Conservation (phyloP, 2,797 vertebrate genomes). For the Eospalax fontanierii region DNA sequence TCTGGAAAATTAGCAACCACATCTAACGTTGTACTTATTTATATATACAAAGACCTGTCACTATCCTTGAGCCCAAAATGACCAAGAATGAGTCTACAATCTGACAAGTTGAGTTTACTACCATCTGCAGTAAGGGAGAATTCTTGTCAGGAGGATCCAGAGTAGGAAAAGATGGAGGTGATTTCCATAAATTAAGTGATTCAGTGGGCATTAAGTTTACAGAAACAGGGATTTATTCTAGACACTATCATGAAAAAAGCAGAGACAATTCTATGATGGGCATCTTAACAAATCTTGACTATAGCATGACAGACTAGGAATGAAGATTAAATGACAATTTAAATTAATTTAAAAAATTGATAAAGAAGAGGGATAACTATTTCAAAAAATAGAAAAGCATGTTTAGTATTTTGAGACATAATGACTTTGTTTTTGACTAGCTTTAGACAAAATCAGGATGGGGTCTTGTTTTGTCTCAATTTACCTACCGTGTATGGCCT, state of each 20-base stretch:
- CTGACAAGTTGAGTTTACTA: background rate
- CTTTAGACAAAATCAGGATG: conserved; percentile 1
- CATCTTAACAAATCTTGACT: conserved; percentile 43
- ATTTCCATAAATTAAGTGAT: background rate
- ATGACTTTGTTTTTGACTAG: background rate
- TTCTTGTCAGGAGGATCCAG: background rate
- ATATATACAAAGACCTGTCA: background rate
- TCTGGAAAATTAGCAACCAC: conserved; percentile 37
- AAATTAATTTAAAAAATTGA: background rate
- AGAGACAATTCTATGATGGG: background rate
- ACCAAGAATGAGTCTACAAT: background rate
- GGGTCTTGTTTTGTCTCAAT: background rate
- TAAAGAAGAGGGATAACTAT: background rate
- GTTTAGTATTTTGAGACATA: background rate
- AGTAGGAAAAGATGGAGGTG: too few relatives aligned
- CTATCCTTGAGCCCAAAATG: background rate
- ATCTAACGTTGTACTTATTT: background rate
- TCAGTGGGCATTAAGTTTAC: background rate
- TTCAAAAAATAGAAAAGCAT: conserved; percentile 24
- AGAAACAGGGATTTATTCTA: conserved; percentile 3
- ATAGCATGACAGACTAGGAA: background rate
- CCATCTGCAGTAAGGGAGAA: background rate
- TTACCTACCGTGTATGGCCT: background rate
- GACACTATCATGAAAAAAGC: conserved; percentile 13
- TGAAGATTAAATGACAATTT: background rate